A percentile compares a stretch with the other conserved stretches of the same genome.
These are phyloP conservation scores for Grammomys surdaster DNA, from an alignment of 2,113 vertebrate species.

Conservation along the genomic window DNA sequence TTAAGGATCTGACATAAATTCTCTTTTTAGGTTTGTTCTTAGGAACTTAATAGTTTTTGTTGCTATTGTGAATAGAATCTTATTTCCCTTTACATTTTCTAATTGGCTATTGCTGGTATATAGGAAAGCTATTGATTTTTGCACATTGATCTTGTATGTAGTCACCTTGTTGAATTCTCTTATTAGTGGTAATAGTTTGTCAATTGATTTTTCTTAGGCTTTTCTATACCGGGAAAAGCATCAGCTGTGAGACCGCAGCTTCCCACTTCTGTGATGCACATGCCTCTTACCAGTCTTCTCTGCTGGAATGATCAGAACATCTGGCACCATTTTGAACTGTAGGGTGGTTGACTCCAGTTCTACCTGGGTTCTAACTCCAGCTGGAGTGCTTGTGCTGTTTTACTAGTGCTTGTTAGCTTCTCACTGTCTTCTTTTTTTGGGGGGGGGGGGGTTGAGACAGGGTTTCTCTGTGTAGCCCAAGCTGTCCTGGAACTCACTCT, in stretches of 20 bases:
- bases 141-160: conserved; percentile 57
- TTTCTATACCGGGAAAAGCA: conserved; percentile 35
- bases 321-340: not conserved
- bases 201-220: conserved; percentile 76
- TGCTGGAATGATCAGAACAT: conserved; percentile 22
- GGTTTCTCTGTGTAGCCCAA: too few species aligned
- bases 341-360: conserved; percentile 5
- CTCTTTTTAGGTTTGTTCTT: conserved; percentile 59
- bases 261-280: conserved; percentile 22
- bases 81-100: conserved; percentile 75
- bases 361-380: not conserved
- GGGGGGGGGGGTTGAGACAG: too few species aligned
- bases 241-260: conserved; percentile 63
- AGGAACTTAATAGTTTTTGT: conserved; percentile 62
- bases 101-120: conserved; percentile 71
- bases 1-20: conserved; percentile 53
- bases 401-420: not conserved
- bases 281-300: not conserved
- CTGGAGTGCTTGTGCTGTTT: not conserved
- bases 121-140: conserved; percentile 77
- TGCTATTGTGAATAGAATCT: conserved; percentile 49
- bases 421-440: not conserved
- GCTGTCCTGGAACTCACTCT: too few species aligned
- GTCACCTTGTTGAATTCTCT: conserved; percentile 69
- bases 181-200: conserved; percentile 74